These are phyloP conservation scores for Conops quadrifasciatus DNA, from an alignment of 2,888 invertebrate species.

Conservation along the genomic window DNA sequence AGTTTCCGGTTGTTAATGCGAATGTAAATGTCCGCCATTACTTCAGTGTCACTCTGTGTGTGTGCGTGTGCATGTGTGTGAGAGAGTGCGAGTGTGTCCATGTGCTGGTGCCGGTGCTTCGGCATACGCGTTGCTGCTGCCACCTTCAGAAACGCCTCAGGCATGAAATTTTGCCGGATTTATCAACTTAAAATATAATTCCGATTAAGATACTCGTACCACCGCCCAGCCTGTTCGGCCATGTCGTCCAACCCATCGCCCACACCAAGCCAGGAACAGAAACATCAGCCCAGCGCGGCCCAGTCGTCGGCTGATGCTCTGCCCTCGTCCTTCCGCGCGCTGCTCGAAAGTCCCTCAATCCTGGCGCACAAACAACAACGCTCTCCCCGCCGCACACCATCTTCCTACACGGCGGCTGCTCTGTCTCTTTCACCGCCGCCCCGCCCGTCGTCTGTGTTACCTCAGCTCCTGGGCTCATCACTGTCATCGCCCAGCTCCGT, in stretches of 20 bases:
- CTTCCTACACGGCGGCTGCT: background rate
- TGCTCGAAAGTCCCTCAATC: conserved; percentile 46
- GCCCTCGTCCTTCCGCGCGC: conserved; percentile 40
- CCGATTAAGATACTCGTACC: background rate
- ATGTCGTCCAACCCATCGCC: conserved; percentile 52
- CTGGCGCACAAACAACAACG: conserved; percentile 36
- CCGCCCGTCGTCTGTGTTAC: conserved; percentile 34
- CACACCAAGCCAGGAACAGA: conserved; percentile 38
- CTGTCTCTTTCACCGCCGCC: conserved; percentile 26
- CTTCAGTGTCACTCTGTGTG: background rate
- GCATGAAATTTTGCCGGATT: background rate
- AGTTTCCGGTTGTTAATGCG: background rate
- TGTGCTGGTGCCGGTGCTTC: background rate
- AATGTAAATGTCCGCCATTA: background rate
- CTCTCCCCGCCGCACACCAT: conserved; percentile 29
- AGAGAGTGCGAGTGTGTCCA: conserved; percentile 3
- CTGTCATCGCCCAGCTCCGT: conserved; percentile 6
- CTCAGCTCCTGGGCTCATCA: conserved; percentile 20
- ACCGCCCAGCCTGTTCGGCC: conserved; percentile 21
- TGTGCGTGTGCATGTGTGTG: background rate
- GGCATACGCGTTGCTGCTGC: background rate
- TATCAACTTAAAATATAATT: too few relatives aligned
- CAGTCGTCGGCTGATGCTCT: conserved; percentile 28
- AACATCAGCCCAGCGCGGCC: conserved; percentile 28
- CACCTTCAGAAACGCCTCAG: background rate